Conservation (phyloP, 2,888 invertebrate genomes). For the Drosophila buzzatii region DNA sequence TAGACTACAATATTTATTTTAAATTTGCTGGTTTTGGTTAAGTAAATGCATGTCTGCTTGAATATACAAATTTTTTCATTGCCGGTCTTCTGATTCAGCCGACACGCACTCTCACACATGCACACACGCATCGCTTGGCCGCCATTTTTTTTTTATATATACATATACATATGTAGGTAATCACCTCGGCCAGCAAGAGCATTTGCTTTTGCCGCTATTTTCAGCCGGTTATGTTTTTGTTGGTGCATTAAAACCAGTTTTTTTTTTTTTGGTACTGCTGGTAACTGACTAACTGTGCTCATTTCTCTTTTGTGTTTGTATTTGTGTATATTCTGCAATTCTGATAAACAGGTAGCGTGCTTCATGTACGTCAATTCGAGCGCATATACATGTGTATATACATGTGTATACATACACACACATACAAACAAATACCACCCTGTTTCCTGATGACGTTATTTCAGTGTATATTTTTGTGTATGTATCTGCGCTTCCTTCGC, state of each 20-base stretch:
- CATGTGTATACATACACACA: conserved; percentile 6
- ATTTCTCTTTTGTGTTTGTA: conserved; percentile 30
- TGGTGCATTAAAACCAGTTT: conserved; percentile 54
- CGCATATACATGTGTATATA: not conserved
- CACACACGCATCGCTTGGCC: conserved; percentile 20
- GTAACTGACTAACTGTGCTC: conserved; percentile 29
- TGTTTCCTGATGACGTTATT: too few species aligned
- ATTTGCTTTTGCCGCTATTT: conserved; percentile 26
- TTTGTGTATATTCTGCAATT: conserved; percentile 27
- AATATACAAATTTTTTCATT: not conserved
- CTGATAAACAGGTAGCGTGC: conserved; percentile 47
- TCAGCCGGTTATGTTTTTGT: conserved; percentile 26
- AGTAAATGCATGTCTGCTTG: not conserved
- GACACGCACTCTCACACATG: conserved; percentile 22
- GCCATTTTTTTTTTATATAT: conserved; percentile 62
- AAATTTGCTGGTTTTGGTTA: not conserved
- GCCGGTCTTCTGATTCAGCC: conserved; percentile 61
- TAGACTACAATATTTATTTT: not conserved
- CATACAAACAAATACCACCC: too few species aligned
- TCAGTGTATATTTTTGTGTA: conserved; percentile 1
- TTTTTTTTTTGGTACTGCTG: conserved; percentile 19
- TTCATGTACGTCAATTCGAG: not conserved
- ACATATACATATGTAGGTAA: too few species aligned
- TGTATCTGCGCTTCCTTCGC: conserved; percentile 39
- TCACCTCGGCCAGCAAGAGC: conserved; percentile 38